A percentile compares a stretch with the other conserved stretches of the same genome.
Conservation (phyloP, 2,888 invertebrate species). For the Harmothoe impar region DNA sequence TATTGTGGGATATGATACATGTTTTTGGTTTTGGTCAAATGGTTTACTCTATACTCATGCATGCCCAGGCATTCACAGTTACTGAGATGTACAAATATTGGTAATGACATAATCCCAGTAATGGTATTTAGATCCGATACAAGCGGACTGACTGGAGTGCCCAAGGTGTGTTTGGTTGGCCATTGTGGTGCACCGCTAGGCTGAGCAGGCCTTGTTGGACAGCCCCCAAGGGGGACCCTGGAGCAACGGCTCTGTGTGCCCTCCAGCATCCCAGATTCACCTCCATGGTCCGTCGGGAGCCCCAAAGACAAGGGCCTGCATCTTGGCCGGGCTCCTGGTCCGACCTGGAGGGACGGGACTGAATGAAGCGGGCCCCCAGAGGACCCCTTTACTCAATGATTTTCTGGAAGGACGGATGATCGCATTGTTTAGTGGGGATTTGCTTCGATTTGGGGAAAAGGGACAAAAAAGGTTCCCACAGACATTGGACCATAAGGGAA, state of each 20-base stretch:
- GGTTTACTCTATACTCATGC: neutral
- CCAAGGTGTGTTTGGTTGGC: constrained; percentile 21
- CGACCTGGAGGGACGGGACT: neutral
- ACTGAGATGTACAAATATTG: neutral
- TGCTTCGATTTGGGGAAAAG: neutral
- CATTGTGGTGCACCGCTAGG: neutral
- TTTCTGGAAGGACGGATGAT: constrained; percentile 6
- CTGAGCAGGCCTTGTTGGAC: constrained; percentile 10
- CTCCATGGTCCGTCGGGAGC: constrained; percentile 37
- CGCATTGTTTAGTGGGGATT: constrained; percentile 35
- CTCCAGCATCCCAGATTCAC: constrained; percentile 17
- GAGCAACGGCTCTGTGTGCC: neutral
- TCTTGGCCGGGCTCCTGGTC: neutral
- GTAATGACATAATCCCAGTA: neutral
- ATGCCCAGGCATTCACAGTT: neutral
- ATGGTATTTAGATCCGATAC: constrained; percentile 7
- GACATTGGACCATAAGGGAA: no score
- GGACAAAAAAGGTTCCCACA: neutral
- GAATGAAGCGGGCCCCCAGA: neutral
- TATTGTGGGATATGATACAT: no score
- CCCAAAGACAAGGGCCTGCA: constrained; percentile 21
- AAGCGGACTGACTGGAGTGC: neutral
- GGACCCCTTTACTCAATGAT: constrained; percentile 28
- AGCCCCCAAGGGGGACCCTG: neutral
- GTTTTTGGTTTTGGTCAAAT: no score